Evolutionary conservation across 2,797 vertebrate genomes (phyloP).

Genomic region (Diplodus sargus): DNA sequence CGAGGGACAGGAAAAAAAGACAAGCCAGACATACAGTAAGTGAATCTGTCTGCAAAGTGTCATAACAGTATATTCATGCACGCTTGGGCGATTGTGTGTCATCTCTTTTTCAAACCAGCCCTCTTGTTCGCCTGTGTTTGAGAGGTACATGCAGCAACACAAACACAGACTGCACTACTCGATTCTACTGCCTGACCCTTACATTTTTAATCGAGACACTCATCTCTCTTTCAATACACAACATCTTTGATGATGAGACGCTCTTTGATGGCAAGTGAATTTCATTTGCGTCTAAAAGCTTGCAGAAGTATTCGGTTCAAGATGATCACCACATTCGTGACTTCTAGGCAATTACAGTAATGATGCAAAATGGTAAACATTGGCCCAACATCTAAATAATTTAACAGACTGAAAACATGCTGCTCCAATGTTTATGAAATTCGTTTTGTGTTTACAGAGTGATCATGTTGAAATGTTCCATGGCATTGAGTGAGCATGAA

Average conservation of each 20-base stretch:
- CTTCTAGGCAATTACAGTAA: slow-evolving; percentile 80
- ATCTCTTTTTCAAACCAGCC: slow-evolving; percentile 26
- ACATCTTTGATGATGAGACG: slow-evolving; percentile 79
- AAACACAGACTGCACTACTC: slow-evolving; percentile 59
- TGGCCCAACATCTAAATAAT: slow-evolving; percentile 78
- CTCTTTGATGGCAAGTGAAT: slow-evolving; percentile 81
- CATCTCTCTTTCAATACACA: slow-evolving; percentile 77
- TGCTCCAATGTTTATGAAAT: slow-evolving; percentile 73
- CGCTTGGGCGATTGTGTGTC: slow-evolving; percentile 16
- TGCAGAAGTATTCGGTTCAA: slow-evolving; percentile 75
- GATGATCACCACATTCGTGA: slow-evolving; percentile 74
- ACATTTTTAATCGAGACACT: slow-evolving; percentile 80
- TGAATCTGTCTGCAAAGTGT: slow-evolving; percentile 30
- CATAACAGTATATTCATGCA: not conserved
- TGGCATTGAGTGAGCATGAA: slow-evolving; percentile 61
- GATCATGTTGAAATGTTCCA: slow-evolving; percentile 69
- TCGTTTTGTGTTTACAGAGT: slow-evolving; percentile 72
- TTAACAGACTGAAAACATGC: slow-evolving; percentile 71
- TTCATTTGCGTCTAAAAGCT: slow-evolving; percentile 80
- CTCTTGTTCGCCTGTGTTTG: slow-evolving; percentile 40
- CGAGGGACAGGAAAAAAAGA: not conserved
- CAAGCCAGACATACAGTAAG: slow-evolving; percentile 25
- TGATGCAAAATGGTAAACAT: slow-evolving; percentile 81
- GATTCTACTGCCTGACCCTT: slow-evolving; percentile 67
- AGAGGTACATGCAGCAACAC: slow-evolving; percentile 42